A percentile compares a stretch with the other conserved stretches of the same genome.
These are phyloP conservation scores for Rattus norvegicus DNA, from an alignment of 2,113 vertebrate genomes.

Conservation along the genomic window DNA sequence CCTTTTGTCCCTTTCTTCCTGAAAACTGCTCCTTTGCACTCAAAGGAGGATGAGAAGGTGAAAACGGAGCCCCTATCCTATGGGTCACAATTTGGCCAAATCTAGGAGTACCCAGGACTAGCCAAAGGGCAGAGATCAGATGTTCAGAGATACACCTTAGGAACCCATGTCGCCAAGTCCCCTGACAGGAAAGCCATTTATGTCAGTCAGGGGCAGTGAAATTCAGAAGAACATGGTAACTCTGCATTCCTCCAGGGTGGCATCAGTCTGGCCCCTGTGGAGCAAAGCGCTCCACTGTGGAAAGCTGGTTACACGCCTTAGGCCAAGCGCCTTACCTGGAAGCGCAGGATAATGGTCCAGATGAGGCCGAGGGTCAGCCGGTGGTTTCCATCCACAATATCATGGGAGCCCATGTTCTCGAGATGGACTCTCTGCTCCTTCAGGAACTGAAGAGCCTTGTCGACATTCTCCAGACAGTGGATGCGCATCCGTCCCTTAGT, in stretches of 20 bases:
- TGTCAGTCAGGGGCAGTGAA: background rate
- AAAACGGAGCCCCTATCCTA: background rate
- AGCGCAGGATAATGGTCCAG: constrained; percentile 98
- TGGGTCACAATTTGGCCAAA: background rate
- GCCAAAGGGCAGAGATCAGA: background rate
- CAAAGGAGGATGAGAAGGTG: constrained; percentile 9
- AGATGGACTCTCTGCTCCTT: constrained; percentile 98
- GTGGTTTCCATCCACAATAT: constrained; percentile 99
- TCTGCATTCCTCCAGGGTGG: background rate
- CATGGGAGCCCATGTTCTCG: constrained; percentile 98
- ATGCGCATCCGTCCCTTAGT: constrained; percentile 98
- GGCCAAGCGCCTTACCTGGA: constrained; percentile 90
- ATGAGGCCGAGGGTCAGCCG: constrained; percentile 96
- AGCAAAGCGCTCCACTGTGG: background rate
- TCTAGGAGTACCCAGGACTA: background rate
- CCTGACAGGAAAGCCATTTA: background rate
- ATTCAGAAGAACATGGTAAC: background rate
- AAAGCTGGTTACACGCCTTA: background rate
- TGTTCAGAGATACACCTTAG: background rate
- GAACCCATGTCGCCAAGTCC: background rate
- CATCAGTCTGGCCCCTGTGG: background rate
- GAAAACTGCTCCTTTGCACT: background rate
- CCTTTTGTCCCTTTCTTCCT: background rate
- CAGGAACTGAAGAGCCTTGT: constrained; percentile 98
- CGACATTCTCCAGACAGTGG: constrained; percentile 98